Evolutionary conservation across 2,797 vertebrate species (phyloP).

Genomic region (Macropodus opercularis): DNA sequence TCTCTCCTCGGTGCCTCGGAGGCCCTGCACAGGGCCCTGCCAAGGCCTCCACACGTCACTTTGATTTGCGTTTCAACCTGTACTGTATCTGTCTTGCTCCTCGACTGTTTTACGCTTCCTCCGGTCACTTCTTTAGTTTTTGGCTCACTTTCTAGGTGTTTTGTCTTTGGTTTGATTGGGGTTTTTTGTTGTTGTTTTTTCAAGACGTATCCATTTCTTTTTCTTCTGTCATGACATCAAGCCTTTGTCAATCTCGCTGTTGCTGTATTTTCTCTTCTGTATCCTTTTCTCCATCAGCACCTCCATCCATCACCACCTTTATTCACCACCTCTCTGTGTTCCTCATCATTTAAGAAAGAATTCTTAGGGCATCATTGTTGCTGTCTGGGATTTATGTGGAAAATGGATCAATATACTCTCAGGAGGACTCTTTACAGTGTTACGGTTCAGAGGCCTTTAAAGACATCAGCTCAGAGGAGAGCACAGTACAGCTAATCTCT

Average conservation of each 20-base stretch:
- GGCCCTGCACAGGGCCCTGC: conserved; percentile 45
- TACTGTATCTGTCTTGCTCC: conserved; percentile 13
- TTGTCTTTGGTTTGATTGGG: background rate
- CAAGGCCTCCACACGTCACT: conserved; percentile 22
- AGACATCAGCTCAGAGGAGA: conserved; percentile 9
- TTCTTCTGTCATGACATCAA: background rate
- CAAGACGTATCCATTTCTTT: too few relatives aligned
- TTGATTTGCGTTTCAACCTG: conserved; percentile 47
- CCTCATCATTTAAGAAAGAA: conserved; percentile 14
- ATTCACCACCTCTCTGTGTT: conserved; percentile 20
- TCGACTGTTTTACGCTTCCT: conserved; percentile 2
- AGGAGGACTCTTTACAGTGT: conserved; percentile 28
- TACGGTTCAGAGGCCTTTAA: conserved; percentile 32
- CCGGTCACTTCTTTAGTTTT: background rate
- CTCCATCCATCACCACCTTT: conserved; percentile 13
- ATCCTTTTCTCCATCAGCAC: conserved; percentile 2
- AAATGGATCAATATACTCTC: conserved; percentile 9
- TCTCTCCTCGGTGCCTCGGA: conserved; percentile 42
- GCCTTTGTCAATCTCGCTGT: conserved; percentile 5
- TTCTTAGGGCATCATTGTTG: conserved; percentile 11
- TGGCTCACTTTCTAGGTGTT: background rate
- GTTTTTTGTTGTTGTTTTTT: conserved; percentile 18
- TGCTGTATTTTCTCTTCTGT: conserved; percentile 10
- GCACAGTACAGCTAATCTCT: conserved; percentile 5
- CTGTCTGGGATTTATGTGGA: conserved; percentile 34